phyloP scores from a whole-genome alignment of 2,888 invertebrate genomes.

The Hydroisotoma schaefferi region DNA sequence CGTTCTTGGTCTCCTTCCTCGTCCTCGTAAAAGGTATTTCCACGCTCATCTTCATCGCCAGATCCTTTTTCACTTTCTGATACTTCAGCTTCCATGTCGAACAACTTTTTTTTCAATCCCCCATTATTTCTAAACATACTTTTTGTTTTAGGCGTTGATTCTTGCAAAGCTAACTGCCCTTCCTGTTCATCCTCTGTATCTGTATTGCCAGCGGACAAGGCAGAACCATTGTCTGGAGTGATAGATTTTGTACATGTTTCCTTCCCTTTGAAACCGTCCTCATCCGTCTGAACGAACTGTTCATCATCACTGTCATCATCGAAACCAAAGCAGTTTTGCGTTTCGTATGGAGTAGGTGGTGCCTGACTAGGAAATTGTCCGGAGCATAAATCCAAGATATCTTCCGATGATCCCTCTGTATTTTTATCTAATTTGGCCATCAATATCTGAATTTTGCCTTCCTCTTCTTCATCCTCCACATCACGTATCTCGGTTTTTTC shows the following conservation, averaged over 20 bases:
- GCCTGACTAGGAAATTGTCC: constrained; percentile 58
- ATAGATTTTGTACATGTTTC: no score
- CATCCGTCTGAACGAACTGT: no score
- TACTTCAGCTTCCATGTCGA: constrained; percentile 36
- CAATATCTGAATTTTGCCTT: background rate
- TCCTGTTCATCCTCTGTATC: no score
- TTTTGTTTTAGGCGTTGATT: no score
- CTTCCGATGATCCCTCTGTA: constrained; percentile 21
- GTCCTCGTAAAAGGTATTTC: constrained; percentile 44
- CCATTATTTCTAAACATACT: no score
- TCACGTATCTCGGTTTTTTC: constrained; percentile 53
- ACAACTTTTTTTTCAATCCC: background rate
- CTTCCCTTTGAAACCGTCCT: no score
- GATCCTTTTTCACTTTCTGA: constrained; percentile 40
- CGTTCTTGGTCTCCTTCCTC: constrained; percentile 44
- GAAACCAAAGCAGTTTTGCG: constrained; percentile 33
- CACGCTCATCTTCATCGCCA: constrained; percentile 48
- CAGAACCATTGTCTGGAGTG: no score
- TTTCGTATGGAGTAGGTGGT: constrained; percentile 47
- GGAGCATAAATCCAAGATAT: constrained; percentile 55
- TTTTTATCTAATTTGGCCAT: background rate
- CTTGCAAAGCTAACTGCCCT: no score
- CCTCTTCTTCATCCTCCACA: constrained; percentile 42
- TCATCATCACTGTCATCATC: constrained; percentile 39
- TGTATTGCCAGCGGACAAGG: no score